These are phyloP conservation scores for Drosophila quasianomalipes DNA, from an alignment of 2,888 invertebrate species.

Conservation along the genomic window DNA sequence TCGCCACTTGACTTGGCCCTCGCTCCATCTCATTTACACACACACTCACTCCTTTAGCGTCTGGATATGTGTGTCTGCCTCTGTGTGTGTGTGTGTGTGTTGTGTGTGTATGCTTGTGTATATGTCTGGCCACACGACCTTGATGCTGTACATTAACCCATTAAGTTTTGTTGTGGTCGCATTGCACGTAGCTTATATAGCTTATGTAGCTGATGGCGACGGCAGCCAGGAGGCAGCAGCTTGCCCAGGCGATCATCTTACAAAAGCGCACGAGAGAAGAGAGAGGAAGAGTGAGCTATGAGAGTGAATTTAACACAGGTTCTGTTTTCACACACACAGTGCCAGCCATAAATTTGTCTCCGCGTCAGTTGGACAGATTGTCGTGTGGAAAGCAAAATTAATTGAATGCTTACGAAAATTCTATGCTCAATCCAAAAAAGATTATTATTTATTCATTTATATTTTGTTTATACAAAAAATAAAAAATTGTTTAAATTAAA, in stretches of 20 bases:
- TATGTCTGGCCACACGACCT: slow-evolving; percentile 66
- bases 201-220: slow-evolving; percentile 17
- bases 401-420: not conserved
- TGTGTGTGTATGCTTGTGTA: slow-evolving; percentile 33
- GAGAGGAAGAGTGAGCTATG: slow-evolving; percentile 5
- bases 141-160: slow-evolving; percentile 78
- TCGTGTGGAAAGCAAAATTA: not conserved
- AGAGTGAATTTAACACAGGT: slow-evolving; percentile 42
- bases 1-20: slow-evolving; percentile 40
- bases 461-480: not conserved
- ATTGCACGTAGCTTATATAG: slow-evolving; percentile 34
- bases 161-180: slow-evolving; percentile 69
- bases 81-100: slow-evolving; percentile 1
- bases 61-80: slow-evolving; percentile 12
- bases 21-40: slow-evolving; percentile 13
- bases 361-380: not conserved
- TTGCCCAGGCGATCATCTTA: slow-evolving; percentile 61
- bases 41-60: not conserved
- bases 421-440: not conserved
- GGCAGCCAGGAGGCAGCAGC: slow-evolving; percentile 19
- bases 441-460: not conserved
- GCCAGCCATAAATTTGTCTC: slow-evolving; percentile 38
- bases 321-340: slow-evolving; percentile 44
- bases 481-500: not conserved
- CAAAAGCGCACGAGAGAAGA: slow-evolving; percentile 14